A percentile compares a stretch with the other conserved stretches of the same genome.
Evolutionary conservation across 2,113 vertebrate genomes (phyloP).

Genomic region (Nesoenas mayeri): DNA sequence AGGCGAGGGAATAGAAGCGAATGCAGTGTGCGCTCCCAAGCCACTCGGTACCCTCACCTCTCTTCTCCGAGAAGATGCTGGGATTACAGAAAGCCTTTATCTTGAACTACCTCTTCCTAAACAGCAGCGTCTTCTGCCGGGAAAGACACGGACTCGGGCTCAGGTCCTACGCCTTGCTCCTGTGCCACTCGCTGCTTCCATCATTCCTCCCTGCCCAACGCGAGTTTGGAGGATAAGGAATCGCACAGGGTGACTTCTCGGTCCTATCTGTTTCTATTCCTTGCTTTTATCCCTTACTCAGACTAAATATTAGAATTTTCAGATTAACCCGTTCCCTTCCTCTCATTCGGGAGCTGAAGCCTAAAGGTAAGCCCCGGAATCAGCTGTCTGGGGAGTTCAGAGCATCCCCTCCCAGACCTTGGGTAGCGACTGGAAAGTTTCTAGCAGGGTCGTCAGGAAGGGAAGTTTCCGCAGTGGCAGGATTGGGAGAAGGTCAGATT

Average conservation of each 20-base stretch:
- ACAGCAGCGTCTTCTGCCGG: background rate
- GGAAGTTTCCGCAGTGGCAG: background rate
- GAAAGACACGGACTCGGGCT: background rate
- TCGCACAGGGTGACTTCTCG: background rate
- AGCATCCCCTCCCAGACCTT: background rate
- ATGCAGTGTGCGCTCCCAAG: background rate
- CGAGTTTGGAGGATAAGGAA: background rate
- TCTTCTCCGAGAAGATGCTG: background rate
- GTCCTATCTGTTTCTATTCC: background rate
- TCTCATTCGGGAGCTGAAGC: background rate
- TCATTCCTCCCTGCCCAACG: no score
- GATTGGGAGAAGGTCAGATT: background rate
- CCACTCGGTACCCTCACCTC: background rate
- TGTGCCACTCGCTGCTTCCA: background rate
- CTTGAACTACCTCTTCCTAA: background rate
- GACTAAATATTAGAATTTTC: background rate
- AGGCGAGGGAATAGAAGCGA: background rate
- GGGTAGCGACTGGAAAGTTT: background rate
- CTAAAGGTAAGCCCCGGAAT: background rate
- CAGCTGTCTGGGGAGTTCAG: background rate
- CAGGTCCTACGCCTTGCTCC: background rate
- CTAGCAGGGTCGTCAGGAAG: background rate
- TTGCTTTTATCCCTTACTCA: background rate
- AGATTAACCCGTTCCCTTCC: rapidly evolving
- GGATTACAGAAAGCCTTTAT: background rate